These are phyloP conservation scores for Myotis davidii DNA, from an alignment of 2,113 vertebrate genomes.

Conservation along the genomic window DNA sequence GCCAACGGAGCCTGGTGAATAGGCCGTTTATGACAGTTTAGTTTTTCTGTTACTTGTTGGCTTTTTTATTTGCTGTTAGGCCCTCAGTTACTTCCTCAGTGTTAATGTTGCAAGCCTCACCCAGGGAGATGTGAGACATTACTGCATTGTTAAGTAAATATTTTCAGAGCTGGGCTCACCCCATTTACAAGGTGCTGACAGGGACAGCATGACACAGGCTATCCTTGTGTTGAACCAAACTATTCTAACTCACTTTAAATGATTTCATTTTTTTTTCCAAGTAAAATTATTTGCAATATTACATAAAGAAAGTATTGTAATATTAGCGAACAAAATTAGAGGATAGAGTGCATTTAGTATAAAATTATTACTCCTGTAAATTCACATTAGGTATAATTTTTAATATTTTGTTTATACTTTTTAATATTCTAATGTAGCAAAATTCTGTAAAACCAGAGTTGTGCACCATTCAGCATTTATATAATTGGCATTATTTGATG, in stretches of 20 bases:
- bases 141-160: slow-evolving; percentile 56
- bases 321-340: slow-evolving; percentile 42
- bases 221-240: slow-evolving; percentile 36
- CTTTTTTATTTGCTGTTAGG: slow-evolving; percentile 3
- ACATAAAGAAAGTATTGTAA: slow-evolving; percentile 14
- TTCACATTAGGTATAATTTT: slow-evolving; percentile 12
- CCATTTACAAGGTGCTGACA: not conserved
- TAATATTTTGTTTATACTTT: slow-evolving; percentile 41
- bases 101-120: not conserved
- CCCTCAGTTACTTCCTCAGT: not conserved
- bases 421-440: not conserved
- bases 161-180: slow-evolving; percentile 42
- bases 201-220: not conserved
- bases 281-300: slow-evolving; percentile 17
- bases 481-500: not conserved
- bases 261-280: slow-evolving; percentile 56
- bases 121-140: slow-evolving; percentile 8
- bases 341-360: slow-evolving; percentile 36
- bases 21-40: not conserved
- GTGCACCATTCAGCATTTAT: not conserved
- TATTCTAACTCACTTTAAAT: slow-evolving; percentile 27
- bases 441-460: slow-evolving; percentile 36
- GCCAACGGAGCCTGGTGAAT: not conserved
- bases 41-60: not conserved
- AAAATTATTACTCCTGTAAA: slow-evolving; percentile 15